Conservation (phyloP, 2,888 invertebrate genomes). For the Tipula vernalis region DNA sequence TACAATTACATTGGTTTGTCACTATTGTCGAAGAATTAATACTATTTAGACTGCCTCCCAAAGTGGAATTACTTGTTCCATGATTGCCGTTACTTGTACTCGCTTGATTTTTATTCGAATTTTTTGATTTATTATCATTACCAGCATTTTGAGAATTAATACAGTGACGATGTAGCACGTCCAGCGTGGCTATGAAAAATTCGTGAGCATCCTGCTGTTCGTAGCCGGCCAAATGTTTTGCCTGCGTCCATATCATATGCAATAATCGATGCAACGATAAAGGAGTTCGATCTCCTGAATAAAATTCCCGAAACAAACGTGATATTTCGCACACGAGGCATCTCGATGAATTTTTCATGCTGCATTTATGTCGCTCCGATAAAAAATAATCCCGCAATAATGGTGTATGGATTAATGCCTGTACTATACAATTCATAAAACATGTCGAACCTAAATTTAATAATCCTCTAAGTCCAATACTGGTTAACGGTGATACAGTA, state of each 20-base stretch:
- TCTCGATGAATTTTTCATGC: slow-evolving; percentile 47
- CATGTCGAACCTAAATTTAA: slow-evolving; percentile 96
- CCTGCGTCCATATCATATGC: slow-evolving; percentile 94
- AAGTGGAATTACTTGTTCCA: background rate
- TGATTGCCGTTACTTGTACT: background rate
- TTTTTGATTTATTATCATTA: slow-evolving; percentile 19
- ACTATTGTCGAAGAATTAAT: slow-evolving; percentile 15
- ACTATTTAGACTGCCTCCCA: slow-evolving; percentile 16
- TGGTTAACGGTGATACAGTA: slow-evolving; percentile 66
- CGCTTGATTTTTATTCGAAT: slow-evolving; percentile 12
- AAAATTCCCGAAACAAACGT: slow-evolving; percentile 94
- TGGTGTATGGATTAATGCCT: slow-evolving; percentile 91
- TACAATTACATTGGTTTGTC: slow-evolving; percentile 69
- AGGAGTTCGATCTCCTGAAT: slow-evolving; percentile 79
- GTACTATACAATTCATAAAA: slow-evolving; percentile 97
- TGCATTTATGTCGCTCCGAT: slow-evolving; percentile 83
- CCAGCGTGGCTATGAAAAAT: slow-evolving; percentile 91
- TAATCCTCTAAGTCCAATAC: slow-evolving; percentile 82
- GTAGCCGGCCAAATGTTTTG: slow-evolving; percentile 84
- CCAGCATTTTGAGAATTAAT: slow-evolving; percentile 35
- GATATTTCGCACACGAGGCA: slow-evolving; percentile 94
- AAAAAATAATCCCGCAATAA: slow-evolving; percentile 90
- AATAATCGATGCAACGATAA: slow-evolving; percentile 79
- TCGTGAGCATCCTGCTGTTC: slow-evolving; percentile 99
- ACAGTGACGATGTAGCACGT: slow-evolving; percentile 80